Evolutionary conservation across 2,888 invertebrate genomes (phyloP), one percentile per base, ranked within the genome.

Genomic region (Eristalis intricaria): DNA sequence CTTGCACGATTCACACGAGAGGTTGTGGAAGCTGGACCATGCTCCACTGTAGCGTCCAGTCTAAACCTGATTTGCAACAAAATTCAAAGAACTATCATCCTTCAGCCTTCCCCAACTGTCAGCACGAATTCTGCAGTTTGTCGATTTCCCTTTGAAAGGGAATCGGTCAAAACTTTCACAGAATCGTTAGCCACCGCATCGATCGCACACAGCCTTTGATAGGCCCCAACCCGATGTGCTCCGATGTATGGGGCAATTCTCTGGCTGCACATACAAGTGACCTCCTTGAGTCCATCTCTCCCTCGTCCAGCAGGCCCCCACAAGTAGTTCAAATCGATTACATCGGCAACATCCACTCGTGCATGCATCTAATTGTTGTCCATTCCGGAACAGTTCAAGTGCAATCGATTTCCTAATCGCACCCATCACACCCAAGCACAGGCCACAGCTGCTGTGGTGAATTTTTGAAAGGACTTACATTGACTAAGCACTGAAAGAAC

Each of bases 331-430:
- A 19, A 50, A 19, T 50, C 50, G 50, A 50, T 50, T 19, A 19
- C 50, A 50, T 50, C 19, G 35, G 69, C 69, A 50, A 19, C 19
- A 50, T 50, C 50, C 50, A 50, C 50, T 50, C 50, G 50, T 50
- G 50, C 19, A 50, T 50, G 50, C 50, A 50, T 78, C 70, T 82
- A 86, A 86, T 78, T 78, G 82, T 38, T 70, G 70, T 74, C 74
- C 85, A 69, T 70, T 82, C 43, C n/a, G 38, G 68, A 71, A 77
- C 35, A 70, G 63, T 81, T 78, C 77, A 43, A 85, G 74, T 78
- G 77, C 82, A 86, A 83, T 86, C 86, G 78, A 82, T 82, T 86
- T 74, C 61, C 85, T 82, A 86, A 74, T 86, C 74, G 65, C 61
- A 69, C 63, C 11, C 10, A 13, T n/a, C 50, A 32, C 40, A 40